These are phyloP conservation scores for Tholera decimalis DNA, from an alignment of 2,888 invertebrate species.

Conservation along the genomic window DNA sequence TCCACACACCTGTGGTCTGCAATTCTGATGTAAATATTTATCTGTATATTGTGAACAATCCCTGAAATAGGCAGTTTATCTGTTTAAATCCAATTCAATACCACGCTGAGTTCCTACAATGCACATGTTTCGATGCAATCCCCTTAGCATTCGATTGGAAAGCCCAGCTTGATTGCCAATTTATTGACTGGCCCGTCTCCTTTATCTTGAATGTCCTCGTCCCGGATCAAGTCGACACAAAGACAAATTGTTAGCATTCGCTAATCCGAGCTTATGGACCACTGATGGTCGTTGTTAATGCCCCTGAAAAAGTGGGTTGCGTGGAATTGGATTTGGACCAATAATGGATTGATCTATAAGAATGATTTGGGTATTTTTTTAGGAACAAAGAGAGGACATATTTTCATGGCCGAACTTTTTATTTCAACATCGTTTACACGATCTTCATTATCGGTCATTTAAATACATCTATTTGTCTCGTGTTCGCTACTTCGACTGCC, in stretches of 20 bases:
- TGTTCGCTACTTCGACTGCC: too few species aligned
- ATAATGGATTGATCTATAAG: slow-evolving; percentile 13
- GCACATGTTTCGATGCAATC: slow-evolving; percentile 43
- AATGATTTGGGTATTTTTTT: background rate
- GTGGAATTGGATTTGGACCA: slow-evolving; percentile 38
- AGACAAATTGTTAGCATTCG: slow-evolving; percentile 74
- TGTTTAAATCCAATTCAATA: slow-evolving; percentile 51
- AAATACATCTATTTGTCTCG: too few species aligned
- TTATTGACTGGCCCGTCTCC: slow-evolving; percentile 66
- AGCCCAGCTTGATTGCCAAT: slow-evolving; percentile 69
- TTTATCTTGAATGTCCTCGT: slow-evolving; percentile 69
- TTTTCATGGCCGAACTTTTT: background rate
- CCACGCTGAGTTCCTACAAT: slow-evolving; percentile 22
- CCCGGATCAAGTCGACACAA: slow-evolving; percentile 68
- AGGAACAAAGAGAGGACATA: too few species aligned
- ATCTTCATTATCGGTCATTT: background rate
- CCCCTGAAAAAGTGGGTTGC: slow-evolving; percentile 52
- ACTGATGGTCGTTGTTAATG: slow-evolving; percentile 69
- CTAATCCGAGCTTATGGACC: slow-evolving; percentile 73
- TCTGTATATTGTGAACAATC: slow-evolving; percentile 30
- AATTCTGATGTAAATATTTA: slow-evolving; percentile 38
- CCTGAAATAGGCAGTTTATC: slow-evolving; percentile 48
- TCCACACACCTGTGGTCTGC: slow-evolving; percentile 27
- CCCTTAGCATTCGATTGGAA: slow-evolving; percentile 51
- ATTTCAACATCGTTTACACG: background rate